These are phyloP conservation scores for Mantis religiosa DNA, from an alignment of 2,888 invertebrate species.

Conservation along the genomic window DNA sequence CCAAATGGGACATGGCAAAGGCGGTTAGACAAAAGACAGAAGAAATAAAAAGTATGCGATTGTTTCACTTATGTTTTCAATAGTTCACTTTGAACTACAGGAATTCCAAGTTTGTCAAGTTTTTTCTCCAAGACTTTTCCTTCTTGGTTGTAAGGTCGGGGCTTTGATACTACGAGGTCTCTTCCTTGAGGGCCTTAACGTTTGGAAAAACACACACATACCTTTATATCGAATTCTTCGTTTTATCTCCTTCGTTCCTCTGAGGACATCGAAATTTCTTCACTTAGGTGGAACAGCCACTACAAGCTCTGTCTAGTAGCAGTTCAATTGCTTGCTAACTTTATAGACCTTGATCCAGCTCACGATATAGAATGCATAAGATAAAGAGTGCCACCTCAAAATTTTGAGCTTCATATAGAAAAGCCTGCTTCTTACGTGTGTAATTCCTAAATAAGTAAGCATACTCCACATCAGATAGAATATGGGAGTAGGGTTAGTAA, in stretches of 20 bases:
- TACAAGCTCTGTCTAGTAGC: no score
- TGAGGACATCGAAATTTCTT: background rate
- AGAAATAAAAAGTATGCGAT: background rate
- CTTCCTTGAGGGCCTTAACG: background rate
- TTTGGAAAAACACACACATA: background rate
- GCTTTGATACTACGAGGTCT: background rate
- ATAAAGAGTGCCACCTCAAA: no score
- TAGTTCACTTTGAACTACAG: background rate
- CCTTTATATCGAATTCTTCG: background rate
- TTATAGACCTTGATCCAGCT: no score
- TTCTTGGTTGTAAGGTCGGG: background rate
- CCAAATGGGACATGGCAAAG: background rate
- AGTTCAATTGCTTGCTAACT: no score
- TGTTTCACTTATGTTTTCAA: background rate
- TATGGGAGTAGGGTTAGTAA: no score
- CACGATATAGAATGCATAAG: no score
- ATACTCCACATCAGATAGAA: no score
- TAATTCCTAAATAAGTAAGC: no score
- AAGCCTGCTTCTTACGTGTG: no score
- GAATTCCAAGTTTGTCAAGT: background rate
- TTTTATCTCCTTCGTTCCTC: background rate
- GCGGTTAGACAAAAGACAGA: background rate
- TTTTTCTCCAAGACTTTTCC: background rate
- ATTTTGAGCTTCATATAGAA: no score
- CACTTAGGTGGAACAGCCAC: no score